These are phyloP conservation scores for Drosophila tristis DNA, from an alignment of 1,140 invertebrate species.

Conservation along the genomic window DNA sequence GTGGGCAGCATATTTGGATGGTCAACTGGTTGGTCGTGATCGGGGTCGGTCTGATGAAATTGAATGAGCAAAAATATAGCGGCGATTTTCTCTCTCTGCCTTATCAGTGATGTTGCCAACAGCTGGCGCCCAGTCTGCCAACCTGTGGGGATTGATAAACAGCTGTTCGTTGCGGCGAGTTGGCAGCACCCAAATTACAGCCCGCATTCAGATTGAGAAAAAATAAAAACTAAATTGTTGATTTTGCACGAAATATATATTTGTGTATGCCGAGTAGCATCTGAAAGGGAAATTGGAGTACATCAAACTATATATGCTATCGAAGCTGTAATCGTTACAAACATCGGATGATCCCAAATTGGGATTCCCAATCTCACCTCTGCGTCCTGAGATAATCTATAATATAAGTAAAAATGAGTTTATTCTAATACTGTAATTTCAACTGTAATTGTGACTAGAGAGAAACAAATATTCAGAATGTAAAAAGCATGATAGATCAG, in stretches of 20 bases:
- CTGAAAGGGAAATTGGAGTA: not conserved
- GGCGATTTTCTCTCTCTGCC: not conserved
- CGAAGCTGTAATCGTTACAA: too few species aligned
- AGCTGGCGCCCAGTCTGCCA: constrained; percentile 26
- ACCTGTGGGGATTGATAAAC: not conserved
- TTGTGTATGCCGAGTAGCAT: not conserved
- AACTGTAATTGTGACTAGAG: too few species aligned
- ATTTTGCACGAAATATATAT: not conserved
- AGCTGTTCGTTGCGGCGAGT: too few species aligned
- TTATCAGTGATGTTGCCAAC: constrained; percentile 29
- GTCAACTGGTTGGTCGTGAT: constrained; percentile 18
- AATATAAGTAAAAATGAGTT: too few species aligned
- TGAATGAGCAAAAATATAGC: not conserved
- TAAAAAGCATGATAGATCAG: constrained; percentile 11
- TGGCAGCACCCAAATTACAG: too few species aligned
- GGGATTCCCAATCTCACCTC: too few species aligned
- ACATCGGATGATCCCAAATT: too few species aligned
- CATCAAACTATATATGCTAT: too few species aligned
- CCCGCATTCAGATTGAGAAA: too few species aligned
- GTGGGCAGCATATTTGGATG: constrained; percentile 51
- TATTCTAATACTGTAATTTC: too few species aligned
- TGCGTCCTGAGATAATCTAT: too few species aligned
- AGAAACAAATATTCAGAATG: too few species aligned
- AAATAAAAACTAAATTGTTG: not conserved
- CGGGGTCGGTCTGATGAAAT: not conserved